Percentiles rank a stretch among this genome's conserved stretches.
These are phyloP conservation scores for Perizoma flavofasciatum DNA, from an alignment of 2,888 invertebrate genomes.

Conservation along the genomic window DNA sequence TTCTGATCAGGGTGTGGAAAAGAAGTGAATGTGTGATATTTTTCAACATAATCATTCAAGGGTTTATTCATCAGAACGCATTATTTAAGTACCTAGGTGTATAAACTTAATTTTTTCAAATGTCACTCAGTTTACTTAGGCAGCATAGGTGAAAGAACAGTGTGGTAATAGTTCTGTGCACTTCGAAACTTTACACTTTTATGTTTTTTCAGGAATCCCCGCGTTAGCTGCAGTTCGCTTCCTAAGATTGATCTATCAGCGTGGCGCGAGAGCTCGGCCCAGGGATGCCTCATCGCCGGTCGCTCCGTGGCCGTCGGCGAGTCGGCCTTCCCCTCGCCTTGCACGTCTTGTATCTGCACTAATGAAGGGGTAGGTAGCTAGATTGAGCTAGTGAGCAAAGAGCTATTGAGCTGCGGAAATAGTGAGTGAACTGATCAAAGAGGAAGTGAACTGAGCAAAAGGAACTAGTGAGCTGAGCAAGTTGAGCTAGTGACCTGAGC, in stretches of 20 bases:
- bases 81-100: too few relatives aligned
- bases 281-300: conserved; percentile 92
- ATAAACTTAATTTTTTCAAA: too few relatives aligned
- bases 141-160: too few relatives aligned
- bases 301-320: conserved; percentile 91
- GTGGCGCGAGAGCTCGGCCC: conserved; percentile 91
- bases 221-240: conserved; percentile 92
- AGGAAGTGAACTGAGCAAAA: conserved; percentile 1
- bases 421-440: too few relatives aligned
- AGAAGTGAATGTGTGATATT: too few relatives aligned
- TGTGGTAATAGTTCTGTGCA: too few relatives aligned
- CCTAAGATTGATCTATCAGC: conserved; percentile 91
- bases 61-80: too few relatives aligned
- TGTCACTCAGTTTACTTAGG: too few relatives aligned
- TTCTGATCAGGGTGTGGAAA: too few relatives aligned
- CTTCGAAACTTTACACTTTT: not conserved
- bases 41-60: too few relatives aligned
- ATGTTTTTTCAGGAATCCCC: conserved; percentile 86
- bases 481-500: not conserved
- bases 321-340: conserved; percentile 94
- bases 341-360: conserved; percentile 94
- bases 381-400: not conserved
- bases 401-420: too few relatives aligned
- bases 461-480: not conserved
- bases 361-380: conserved; percentile 90